Percentiles rank a stretch among this genome's conserved stretches.
Conservation (phyloP, 2,113 vertebrate species). For the Arothron firmamentum region DNA sequence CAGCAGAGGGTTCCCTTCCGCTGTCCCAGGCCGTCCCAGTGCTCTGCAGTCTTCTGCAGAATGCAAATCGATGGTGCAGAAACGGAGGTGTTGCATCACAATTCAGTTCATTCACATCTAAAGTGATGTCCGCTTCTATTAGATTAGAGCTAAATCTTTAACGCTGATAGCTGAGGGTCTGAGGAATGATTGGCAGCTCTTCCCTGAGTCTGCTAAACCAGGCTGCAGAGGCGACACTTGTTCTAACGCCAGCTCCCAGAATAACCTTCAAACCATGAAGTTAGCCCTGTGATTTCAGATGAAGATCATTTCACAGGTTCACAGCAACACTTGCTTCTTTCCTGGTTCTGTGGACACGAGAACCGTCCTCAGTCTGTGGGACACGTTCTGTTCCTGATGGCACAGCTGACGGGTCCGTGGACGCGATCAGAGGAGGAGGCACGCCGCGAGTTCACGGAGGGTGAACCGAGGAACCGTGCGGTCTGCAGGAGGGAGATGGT, state of each 20-base stretch:
- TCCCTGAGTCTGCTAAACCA: too few species aligned
- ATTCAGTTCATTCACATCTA: not conserved
- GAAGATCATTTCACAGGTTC: too few species aligned
- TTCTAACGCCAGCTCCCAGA: too few species aligned
- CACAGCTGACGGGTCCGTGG: slow-evolving; percentile 20
- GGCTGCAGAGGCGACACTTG: too few species aligned
- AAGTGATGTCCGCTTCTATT: too few species aligned
- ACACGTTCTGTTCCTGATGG: slow-evolving; percentile 41
- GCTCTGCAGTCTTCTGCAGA: slow-evolving; percentile 66
- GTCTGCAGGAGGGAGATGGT: slow-evolving; percentile 22
- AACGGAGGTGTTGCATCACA: slow-evolving; percentile 16
- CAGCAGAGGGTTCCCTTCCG: slow-evolving; percentile 68
- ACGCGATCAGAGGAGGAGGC: not conserved
- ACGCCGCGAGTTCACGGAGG: not conserved
- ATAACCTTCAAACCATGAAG: too few species aligned
- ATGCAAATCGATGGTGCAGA: slow-evolving; percentile 21
- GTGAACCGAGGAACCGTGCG: not conserved
- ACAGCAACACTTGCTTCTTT: not conserved
- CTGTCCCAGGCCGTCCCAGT: slow-evolving; percentile 29
- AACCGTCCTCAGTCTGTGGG: slow-evolving; percentile 8
- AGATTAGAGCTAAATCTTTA: too few species aligned
- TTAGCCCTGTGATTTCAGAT: too few species aligned
- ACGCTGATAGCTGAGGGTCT: too few species aligned
- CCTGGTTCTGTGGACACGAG: slow-evolving; percentile 4
- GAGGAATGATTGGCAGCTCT: too few species aligned